Evolutionary conservation across 2,797 vertebrate species (phyloP).

Genomic region (Diceros bicornis): DNA sequence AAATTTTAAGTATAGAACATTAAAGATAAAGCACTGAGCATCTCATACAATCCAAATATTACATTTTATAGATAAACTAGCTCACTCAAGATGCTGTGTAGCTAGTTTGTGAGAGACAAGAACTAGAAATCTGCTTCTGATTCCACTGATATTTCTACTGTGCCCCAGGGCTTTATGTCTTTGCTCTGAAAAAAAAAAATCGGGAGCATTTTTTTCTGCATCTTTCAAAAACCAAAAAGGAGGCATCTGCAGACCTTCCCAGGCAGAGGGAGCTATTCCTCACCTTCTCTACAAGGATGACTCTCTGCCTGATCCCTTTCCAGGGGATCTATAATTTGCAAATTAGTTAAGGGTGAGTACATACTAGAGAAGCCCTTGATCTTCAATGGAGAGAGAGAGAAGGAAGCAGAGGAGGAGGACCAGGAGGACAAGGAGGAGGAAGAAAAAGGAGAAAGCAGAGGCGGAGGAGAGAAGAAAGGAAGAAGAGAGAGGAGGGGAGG

Average conservation of each 20-base stretch:
- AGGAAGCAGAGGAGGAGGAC: rapidly evolving
- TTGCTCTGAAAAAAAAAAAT: background rate
- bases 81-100: background rate
- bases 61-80: background rate
- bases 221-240: background rate
- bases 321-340: background rate
- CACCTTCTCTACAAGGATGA: background rate
- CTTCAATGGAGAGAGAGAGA: background rate
- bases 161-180: background rate
- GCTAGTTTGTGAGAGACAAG: background rate
- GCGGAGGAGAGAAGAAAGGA: background rate
- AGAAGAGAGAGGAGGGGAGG: background rate
- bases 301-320: background rate
- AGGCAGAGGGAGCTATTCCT: background rate
- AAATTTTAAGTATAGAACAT: background rate
- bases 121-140: background rate
- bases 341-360: background rate
- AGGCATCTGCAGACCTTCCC: background rate
- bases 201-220: background rate
- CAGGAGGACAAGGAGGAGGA: too few species aligned
- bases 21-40: background rate
- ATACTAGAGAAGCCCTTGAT: background rate
- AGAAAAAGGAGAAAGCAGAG: too few species aligned
- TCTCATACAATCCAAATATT: background rate
- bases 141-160: background rate